Evolutionary conservation across 2,888 invertebrate species (phyloP).

Genomic region (Cosmia pyralina): DNA sequence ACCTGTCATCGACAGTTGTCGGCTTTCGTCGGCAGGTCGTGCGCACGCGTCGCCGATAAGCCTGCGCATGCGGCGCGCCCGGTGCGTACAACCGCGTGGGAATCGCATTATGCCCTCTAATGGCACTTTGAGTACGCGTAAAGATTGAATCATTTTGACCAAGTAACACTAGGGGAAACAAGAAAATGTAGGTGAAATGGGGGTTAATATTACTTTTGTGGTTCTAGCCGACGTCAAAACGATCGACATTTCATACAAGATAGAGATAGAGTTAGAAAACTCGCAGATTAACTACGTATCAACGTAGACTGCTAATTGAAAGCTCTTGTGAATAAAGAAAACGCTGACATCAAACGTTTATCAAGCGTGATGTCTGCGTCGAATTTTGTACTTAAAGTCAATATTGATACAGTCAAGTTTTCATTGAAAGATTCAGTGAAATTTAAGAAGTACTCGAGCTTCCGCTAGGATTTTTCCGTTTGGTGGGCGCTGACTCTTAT

Average conservation of each 20-base stretch:
- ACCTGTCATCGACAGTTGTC: conserved; percentile 65
- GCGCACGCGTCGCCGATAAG: conserved; percentile 75
- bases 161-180: conserved; percentile 3
- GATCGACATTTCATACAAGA: background rate
- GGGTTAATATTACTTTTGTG: background rate
- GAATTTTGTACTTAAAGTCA: too few relatives aligned
- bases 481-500: too few relatives aligned
- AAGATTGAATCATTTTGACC: conserved; percentile 46
- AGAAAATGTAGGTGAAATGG: background rate
- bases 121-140: conserved; percentile 47
- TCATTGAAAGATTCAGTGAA: too few relatives aligned
- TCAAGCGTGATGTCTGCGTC: too few relatives aligned
- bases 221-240: background rate
- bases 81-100: conserved; percentile 68
- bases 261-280: background rate
- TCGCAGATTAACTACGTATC: too few relatives aligned
- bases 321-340: too few relatives aligned
- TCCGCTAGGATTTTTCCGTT: too few relatives aligned
- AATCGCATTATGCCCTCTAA: conserved; percentile 68
- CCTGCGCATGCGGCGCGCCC: conserved; percentile 57
- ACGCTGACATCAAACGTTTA: too few relatives aligned
- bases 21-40: conserved; percentile 65
- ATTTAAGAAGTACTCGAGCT: too few relatives aligned
- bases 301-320: too few relatives aligned
- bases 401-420: too few relatives aligned